Conservation (phyloP, 2,113 vertebrate species). For the Nesogale talazaci region DNA sequence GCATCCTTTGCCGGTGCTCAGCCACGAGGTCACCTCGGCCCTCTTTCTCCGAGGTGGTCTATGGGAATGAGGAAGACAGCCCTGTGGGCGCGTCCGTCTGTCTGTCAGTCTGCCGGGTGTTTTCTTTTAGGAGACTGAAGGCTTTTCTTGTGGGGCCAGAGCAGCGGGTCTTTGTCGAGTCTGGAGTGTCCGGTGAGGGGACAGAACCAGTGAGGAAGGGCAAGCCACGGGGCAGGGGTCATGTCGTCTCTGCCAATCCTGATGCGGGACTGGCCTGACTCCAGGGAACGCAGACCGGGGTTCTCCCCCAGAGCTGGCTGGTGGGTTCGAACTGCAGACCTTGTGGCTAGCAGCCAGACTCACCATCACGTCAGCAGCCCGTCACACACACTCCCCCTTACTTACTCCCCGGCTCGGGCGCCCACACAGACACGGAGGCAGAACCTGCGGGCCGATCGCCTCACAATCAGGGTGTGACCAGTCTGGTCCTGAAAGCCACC, state of each 20-base stretch:
- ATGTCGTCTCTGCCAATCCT: rapidly evolving
- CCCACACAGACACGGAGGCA: background rate
- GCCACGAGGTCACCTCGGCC: background rate
- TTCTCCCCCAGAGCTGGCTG: too few species aligned
- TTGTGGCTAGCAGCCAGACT: background rate
- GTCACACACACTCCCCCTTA: too few species aligned
- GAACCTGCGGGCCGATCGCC: background rate
- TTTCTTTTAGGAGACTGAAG: background rate
- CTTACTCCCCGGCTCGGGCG: too few species aligned
- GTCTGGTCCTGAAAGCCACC: background rate
- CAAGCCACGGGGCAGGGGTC: too few species aligned
- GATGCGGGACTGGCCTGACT: background rate
- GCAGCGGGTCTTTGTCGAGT: background rate
- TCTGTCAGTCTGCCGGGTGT: background rate
- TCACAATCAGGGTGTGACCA: background rate
- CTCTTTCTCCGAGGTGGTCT: too few species aligned
- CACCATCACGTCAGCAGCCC: background rate
- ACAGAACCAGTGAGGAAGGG: background rate
- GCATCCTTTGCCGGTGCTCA: rapidly evolving
- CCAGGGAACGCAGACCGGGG: too few species aligned
- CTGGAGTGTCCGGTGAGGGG: background rate
- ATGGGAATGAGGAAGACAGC: background rate
- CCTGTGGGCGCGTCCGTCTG: background rate
- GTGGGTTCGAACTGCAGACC: too few species aligned
- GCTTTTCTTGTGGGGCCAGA: background rate